Percentiles rank a stretch among this genome's conserved stretches.
Conservation (phyloP, 2,888 invertebrate species). For the Balanococcus diminutus region DNA sequence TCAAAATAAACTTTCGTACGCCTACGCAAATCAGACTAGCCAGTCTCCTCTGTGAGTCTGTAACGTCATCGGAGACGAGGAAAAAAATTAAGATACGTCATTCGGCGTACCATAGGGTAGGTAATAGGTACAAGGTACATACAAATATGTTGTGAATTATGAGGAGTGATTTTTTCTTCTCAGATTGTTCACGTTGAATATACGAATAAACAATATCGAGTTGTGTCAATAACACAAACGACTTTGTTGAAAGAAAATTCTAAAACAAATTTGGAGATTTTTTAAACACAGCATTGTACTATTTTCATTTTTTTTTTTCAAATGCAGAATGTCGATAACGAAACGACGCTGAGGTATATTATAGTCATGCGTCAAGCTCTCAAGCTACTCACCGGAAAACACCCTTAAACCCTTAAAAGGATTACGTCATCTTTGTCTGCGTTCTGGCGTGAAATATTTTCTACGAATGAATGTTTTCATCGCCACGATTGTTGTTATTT, state of each 20-base stretch:
- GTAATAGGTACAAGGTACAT: too few relatives aligned
- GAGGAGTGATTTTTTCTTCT: not conserved
- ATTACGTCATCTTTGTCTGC: not conserved
- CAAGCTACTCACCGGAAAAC: conserved; percentile 1
- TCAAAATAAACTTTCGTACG: not conserved
- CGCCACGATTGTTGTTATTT: not conserved
- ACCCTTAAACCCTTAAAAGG: not conserved
- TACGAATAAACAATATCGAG: not conserved
- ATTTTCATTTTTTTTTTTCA: not conserved
- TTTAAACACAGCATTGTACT: not conserved
- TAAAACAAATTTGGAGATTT: not conserved
- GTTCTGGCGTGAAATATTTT: not conserved
- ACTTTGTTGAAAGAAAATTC: not conserved
- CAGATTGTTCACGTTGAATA: not conserved
- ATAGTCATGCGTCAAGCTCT: not conserved
- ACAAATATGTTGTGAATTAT: not conserved
- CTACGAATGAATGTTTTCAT: not conserved
- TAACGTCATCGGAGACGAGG: not conserved
- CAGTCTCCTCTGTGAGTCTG: not conserved
- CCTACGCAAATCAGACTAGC: not conserved
- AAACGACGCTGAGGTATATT: not conserved
- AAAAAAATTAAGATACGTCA: not conserved
- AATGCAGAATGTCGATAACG: not conserved
- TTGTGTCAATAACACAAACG: not conserved
- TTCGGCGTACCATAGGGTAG: not conserved